phyloP scores from a whole-genome alignment of 2,113 vertebrate genomes.

The Erythrolamprus reginae region DNA sequence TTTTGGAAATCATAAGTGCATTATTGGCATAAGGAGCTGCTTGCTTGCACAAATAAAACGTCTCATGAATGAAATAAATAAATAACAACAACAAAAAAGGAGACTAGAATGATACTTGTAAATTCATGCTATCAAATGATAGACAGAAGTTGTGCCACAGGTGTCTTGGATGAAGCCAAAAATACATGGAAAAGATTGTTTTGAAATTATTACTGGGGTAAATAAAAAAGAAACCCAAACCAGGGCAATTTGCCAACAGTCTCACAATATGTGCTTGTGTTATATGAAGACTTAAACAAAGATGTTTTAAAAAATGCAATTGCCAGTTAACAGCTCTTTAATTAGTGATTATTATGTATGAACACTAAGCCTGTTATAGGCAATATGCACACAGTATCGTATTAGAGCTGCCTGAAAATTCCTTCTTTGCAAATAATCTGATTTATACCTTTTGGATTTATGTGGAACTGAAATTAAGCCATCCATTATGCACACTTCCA shows the following conservation, averaged over 20 bases:
- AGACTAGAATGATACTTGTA: not conserved
- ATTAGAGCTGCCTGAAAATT: not conserved
- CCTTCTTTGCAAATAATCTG: not conserved
- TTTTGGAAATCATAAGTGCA: not conserved
- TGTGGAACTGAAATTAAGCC: not conserved
- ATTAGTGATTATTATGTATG: not conserved
- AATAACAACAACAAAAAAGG: not conserved
- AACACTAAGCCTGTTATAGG: not conserved
- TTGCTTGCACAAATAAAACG: slow-evolving; percentile 8
- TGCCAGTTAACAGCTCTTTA: not conserved
- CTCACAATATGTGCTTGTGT: not conserved
- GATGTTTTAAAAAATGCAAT: not conserved
- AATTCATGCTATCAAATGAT: slow-evolving; percentile 1
- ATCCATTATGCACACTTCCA: not conserved
- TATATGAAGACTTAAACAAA: not conserved
- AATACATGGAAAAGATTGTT: not conserved
- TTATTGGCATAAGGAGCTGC: not conserved
- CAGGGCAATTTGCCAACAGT: not conserved
- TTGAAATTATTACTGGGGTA: not conserved
- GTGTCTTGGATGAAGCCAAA: not conserved
- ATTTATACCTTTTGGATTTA: not conserved
- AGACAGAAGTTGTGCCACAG: not conserved
- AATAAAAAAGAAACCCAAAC: not conserved
- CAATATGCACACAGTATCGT: not conserved
- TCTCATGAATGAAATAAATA: not conserved